A percentile compares a stretch with the other conserved stretches of the same genome.
Conservation (phyloP, 2,797 vertebrate genomes). For the Coregonus ussuriensis region DNA sequence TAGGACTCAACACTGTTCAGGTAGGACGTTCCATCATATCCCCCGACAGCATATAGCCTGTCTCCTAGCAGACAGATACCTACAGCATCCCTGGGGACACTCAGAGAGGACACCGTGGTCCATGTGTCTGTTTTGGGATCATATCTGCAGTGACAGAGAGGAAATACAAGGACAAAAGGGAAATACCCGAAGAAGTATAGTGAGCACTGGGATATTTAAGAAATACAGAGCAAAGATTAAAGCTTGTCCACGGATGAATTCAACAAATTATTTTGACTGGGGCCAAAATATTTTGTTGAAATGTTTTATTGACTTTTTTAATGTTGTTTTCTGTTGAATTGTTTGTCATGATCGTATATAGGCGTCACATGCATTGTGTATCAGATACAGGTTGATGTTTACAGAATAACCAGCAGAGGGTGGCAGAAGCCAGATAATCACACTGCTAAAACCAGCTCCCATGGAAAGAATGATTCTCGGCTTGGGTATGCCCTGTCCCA, state of each 20-base stretch:
- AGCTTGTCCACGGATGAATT: background rate
- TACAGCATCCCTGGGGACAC: conserved; percentile 89
- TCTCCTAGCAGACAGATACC: conserved; percentile 92
- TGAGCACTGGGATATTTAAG: background rate
- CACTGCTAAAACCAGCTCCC: conserved; percentile 3
- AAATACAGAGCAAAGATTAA: background rate
- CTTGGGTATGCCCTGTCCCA: background rate
- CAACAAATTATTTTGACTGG: background rate
- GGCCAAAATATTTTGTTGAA: background rate
- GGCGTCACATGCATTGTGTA: background rate
- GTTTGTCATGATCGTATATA: background rate
- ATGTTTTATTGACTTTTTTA: background rate
- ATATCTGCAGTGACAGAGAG: conserved; percentile 76
- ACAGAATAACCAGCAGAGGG: conserved; percentile 66
- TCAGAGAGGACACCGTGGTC: conserved; percentile 91
- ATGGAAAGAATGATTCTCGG: conserved; percentile 20
- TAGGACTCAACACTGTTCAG: conserved; percentile 94
- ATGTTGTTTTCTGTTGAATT: background rate
- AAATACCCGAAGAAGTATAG: background rate
- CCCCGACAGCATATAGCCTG: conserved; percentile 91
- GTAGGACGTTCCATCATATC: conserved; percentile 93
- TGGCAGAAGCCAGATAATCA: conserved; percentile 51
- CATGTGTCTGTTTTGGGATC: conserved; percentile 95
- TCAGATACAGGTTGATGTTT: background rate
- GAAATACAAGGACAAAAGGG: background rate